A percentile compares a stretch with the other conserved stretches of the same genome.
phyloP scores from a whole-genome alignment of 2,888 invertebrate genomes.

The Sphinx pinastri region DNA sequence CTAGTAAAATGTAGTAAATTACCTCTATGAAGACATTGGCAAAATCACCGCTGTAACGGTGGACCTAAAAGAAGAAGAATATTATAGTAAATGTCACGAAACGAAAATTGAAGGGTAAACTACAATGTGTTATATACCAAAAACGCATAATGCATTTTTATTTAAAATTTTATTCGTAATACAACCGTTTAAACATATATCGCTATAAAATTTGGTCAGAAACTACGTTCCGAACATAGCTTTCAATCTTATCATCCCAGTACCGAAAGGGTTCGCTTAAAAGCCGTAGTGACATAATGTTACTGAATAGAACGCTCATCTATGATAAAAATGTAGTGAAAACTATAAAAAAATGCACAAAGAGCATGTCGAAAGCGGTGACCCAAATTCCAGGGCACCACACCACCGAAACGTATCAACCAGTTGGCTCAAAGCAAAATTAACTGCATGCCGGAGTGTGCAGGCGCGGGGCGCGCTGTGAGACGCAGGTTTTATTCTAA shows the following conservation, averaged over 20 bases:
- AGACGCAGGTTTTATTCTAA: slow-evolving; percentile 4
- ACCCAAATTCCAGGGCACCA: slow-evolving; percentile 36
- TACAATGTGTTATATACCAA: too few species aligned
- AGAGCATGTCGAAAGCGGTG: slow-evolving; percentile 27
- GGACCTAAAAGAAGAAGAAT: too few species aligned
- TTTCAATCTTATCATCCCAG: neutral
- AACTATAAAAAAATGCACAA: slow-evolving; percentile 31
- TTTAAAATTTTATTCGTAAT: too few species aligned
- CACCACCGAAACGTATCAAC: slow-evolving; percentile 33
- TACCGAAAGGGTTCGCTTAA: neutral
- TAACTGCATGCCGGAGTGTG: slow-evolving; percentile 34
- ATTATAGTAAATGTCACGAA: too few species aligned
- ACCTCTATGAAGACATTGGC: too few species aligned
- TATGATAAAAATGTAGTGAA: slow-evolving; percentile 19
- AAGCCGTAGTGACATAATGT: neutral
- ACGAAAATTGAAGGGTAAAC: too few species aligned
- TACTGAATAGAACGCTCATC: neutral
- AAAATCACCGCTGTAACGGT: too few species aligned
- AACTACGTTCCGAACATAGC: neutral
- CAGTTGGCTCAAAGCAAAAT: slow-evolving; percentile 31
- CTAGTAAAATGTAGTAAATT: too few species aligned
- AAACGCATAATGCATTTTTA: too few species aligned
- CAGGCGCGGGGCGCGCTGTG: neutral
- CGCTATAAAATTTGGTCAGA: neutral
- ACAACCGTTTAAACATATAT: neutral